Base-by-base conservation (phyloP, 2,888 invertebrate genomes). In the Onthophagus sagittarius region DNA sequence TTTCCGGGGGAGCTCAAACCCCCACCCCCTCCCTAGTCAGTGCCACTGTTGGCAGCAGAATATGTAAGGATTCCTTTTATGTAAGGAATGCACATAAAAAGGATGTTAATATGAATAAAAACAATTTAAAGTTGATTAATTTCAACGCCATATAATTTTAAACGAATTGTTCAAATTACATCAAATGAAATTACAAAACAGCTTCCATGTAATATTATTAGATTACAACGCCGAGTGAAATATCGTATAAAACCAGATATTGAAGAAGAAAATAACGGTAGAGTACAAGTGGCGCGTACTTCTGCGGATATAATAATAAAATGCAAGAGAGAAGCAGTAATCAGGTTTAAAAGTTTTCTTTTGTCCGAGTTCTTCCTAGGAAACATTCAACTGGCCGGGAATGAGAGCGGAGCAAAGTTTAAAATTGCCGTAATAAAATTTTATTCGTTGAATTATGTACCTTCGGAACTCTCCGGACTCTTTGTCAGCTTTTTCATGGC, bases 301-400 rank as follows among this genome's bases (percentile, higher is more conserved):
- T 14, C 67, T 67, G n/a, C 23, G 67, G 23, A 67, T 23, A 67
- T 67, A 67, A 67, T 67, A 67, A 67, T 67, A 67, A 67, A 67
- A 67, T 31, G 67, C 32, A 67, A 67, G 31, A 67, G 39, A 53
- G 39, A 53, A 53, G 67, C 67, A 32, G 67, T 32, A 67, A 67
- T 67, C 67, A 32, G n/a, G 67, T 67, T 67, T 32, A 67, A 67
- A 67, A 67, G 67, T 67, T 67, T 67, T 67, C 67, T 67, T 67
- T 67, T 67, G 67, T 67, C 32, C 31, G 67, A 67, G 32, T 32
- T 23, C 67, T 67, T 67, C 67, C 67, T 32, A 31, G 67, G 32
- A 67, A 23, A 32, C 31, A 15, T 15, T 67, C 39, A 53, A 53
- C 39, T 67, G 23, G 15, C 31, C 67, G 67, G 67, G 32, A 67